A percentile compares a stretch with the other conserved stretches of the same genome.
Evolutionary conservation across 2,888 invertebrate species (phyloP).

Genomic region (Xanthorhoe designata): DNA sequence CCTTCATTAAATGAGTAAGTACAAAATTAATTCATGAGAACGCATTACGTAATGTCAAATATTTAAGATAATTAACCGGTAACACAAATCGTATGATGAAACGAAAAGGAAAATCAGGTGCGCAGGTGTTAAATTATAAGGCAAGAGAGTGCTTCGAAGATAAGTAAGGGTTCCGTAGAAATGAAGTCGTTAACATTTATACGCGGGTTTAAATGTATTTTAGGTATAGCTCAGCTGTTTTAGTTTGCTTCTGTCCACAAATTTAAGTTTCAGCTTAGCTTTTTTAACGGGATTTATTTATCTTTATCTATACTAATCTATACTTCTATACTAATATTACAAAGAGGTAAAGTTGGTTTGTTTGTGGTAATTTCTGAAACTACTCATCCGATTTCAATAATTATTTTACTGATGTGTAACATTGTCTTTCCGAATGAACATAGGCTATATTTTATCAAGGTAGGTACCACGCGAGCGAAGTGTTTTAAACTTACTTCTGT

Average conservation of each 20-base stretch:
- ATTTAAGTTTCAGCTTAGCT: not conserved
- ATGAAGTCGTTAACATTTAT: not conserved
- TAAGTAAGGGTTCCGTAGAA: slow-evolving; percentile 21
- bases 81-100: slow-evolving; percentile 18
- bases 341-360: too few relatives aligned
- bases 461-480: too few relatives aligned
- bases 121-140: slow-evolving; percentile 21
- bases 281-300: too few relatives aligned
- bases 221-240: not conserved
- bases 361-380: too few relatives aligned
- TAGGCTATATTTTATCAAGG: too few relatives aligned
- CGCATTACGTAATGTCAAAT: slow-evolving; percentile 6
- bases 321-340: too few relatives aligned
- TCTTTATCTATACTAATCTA: too few relatives aligned
- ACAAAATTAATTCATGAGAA: not conserved
- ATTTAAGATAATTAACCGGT: slow-evolving; percentile 15
- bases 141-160: slow-evolving; percentile 9
- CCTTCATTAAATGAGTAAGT: not conserved
- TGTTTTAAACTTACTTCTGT: too few relatives aligned
- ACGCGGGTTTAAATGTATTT: not conserved
- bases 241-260: not conserved
- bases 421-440: too few relatives aligned
- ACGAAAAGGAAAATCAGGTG: slow-evolving; percentile 15
- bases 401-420: too few relatives aligned
- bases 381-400: too few relatives aligned